These are phyloP conservation scores for Papilio glaucus DNA, from an alignment of 1,140 invertebrate species.

Conservation along the genomic window DNA sequence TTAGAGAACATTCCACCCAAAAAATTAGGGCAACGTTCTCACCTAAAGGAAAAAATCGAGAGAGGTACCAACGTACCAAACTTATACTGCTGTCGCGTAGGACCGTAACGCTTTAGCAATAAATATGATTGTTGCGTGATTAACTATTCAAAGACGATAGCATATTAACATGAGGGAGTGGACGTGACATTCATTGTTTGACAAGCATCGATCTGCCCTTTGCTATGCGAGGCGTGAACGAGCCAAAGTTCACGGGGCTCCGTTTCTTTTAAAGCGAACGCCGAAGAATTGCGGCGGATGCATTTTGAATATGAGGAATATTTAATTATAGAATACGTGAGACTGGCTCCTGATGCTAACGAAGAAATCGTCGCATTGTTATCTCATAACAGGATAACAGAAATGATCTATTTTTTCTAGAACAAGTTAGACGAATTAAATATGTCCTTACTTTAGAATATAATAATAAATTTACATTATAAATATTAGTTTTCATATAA, in stretches of 20 bases:
- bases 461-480: no score
- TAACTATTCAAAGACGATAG: background rate
- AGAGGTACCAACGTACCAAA: constrained; percentile 16
- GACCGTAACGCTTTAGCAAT: background rate
- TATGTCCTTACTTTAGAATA: no score
- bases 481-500: no score
- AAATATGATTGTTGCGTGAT: constrained; percentile 1
- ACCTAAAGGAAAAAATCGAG: constrained; percentile 31
- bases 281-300: background rate
- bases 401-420: no score
- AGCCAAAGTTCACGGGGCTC: constrained; percentile 63
- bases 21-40: constrained; percentile 37
- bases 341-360: background rate
- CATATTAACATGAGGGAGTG: constrained; percentile 39
- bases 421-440: no score
- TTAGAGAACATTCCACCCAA: constrained; percentile 26
- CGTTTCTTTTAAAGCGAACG: constrained; percentile 44
- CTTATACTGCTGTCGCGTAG: background rate
- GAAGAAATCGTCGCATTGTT: no score
- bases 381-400: no score
- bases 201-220: constrained; percentile 81
- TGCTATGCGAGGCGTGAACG: constrained; percentile 72
- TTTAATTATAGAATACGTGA: constrained; percentile 20
- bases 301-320: constrained; percentile 15
- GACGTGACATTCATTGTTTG: constrained; percentile 81